phyloP scores from a whole-genome alignment of 64 coral and sea anemone species.

The Trachythela sp. region DNA sequence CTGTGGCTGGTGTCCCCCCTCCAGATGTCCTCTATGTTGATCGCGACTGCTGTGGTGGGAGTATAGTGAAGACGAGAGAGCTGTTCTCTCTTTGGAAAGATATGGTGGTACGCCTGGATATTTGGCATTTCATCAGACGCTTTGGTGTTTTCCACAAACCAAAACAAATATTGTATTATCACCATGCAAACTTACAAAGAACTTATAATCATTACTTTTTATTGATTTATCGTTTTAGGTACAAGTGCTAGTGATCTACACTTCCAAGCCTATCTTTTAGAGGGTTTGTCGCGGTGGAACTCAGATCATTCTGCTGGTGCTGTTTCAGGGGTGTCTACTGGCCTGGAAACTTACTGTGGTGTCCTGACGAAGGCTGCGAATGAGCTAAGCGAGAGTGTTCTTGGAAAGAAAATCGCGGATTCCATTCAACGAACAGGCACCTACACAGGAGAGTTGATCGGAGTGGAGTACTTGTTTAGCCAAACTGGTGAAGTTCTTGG shows the following conservation, averaged over 20 bases:
- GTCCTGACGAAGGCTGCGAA: background rate
- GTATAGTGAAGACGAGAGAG: conserved; percentile 6
- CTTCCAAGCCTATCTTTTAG: conserved; percentile 4
- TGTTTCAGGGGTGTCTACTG: background rate
- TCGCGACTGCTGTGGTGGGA: conserved; percentile 22
- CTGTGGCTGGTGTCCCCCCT: background rate
- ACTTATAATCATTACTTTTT: background rate
- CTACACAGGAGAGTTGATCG: conserved; percentile 52
- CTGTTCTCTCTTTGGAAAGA: background rate
- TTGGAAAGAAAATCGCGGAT: background rate
- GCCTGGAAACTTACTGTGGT: conserved; percentile 34
- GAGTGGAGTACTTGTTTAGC: conserved; percentile 44
- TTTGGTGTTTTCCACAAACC: too few relatives aligned
- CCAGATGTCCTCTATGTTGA: conserved; percentile 52
- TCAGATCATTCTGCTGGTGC: background rate
- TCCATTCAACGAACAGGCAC: background rate
- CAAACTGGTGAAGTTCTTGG: conserved; percentile 36
- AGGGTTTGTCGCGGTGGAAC: background rate
- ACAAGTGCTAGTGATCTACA: background rate
- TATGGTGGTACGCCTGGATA: conserved; percentile 19
- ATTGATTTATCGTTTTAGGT: background rate
- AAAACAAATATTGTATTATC: conserved; percentile 7
- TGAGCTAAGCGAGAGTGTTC: background rate
- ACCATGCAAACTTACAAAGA: background rate
- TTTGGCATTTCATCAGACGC: conserved; percentile 44